Percentiles rank a stretch among this genome's conserved stretches.
These are phyloP conservation scores for Amblyopsis hoosieri DNA, from an alignment of 2,797 vertebrate species.

Conservation along the genomic window DNA sequence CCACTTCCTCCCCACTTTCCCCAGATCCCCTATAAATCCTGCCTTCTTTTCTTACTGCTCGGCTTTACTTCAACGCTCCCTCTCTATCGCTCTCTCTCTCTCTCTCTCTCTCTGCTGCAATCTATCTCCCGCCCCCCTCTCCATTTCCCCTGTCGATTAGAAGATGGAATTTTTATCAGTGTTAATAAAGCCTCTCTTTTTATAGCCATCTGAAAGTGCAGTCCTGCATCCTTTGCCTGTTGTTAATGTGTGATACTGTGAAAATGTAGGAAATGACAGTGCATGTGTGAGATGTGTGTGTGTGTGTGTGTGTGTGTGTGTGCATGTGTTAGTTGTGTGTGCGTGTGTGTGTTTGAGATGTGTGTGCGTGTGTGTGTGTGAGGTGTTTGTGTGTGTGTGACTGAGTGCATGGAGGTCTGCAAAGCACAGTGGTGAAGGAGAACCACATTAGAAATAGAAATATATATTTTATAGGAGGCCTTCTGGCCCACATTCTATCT, in stretches of 20 bases:
- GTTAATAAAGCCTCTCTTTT: slow-evolving; percentile 64
- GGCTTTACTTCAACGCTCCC: slow-evolving; percentile 30
- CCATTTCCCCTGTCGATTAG: slow-evolving; percentile 54
- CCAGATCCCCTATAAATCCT: slow-evolving; percentile 51
- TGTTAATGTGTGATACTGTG: slow-evolving; percentile 27
- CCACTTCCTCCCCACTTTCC: slow-evolving; percentile 25
- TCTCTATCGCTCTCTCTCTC: slow-evolving; percentile 13
- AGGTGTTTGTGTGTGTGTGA: slow-evolving; percentile 6
- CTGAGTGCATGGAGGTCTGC: not conserved
- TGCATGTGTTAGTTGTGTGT: slow-evolving; percentile 1
- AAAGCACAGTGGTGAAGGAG: not conserved
- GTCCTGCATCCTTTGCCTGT: slow-evolving; percentile 30
- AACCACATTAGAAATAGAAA: not conserved
- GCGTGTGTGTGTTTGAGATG: slow-evolving; percentile 10
- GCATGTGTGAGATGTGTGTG: not conserved
- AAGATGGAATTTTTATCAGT: slow-evolving; percentile 57
- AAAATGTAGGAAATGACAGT: not conserved
- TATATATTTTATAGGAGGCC: not conserved
- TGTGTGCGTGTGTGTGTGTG: slow-evolving; percentile 15
- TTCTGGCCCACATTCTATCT: no score
- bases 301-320: not conserved
- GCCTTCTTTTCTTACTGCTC: slow-evolving; percentile 45
- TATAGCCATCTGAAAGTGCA: slow-evolving; percentile 43
- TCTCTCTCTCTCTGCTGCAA: slow-evolving; percentile 32
- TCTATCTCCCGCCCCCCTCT: slow-evolving; percentile 42